Evolutionary conservation across 2,888 invertebrate species (phyloP), one percentile per base, ranked within the genome.

Genomic region (Ichneumoninae sp.): DNA sequence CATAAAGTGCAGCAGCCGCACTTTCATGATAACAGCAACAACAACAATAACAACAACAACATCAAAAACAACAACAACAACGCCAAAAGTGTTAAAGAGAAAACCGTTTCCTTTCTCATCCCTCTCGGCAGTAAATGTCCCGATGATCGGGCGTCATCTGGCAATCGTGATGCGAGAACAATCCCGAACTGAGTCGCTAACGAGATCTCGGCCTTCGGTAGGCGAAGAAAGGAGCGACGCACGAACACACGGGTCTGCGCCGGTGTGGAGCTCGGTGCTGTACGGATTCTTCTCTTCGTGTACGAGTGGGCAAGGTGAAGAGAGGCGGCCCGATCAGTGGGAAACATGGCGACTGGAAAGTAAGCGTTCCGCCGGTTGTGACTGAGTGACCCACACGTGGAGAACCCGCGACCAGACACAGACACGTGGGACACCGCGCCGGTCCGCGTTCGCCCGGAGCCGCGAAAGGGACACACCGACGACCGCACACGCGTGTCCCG

Each of bases 301-400:
- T 36, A 33, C 33, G 22, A 50, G 47, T 19, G 66, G 50, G 71
- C 78, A 73, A 77, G 30, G 60, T 68, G 63, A 60, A 26, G 74
- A 76, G 73, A 81, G 85, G 88, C 86, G 83, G 76, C 30, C 47
- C 52, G 77, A 83, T 81, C 54, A 79, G 54, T 71, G 78, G 87
- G 79, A 84, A 90, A 89, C 73, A 90, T 90, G 91, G 90, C 90
- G 90, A 90, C 88, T 90, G 89, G 90, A 91, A 91, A 91, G 91
- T 91, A 91, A 91, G 87, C 87, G 90, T 71, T 85, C 89, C 81
- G 87, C 87, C 88, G 87, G 88, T 47, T 47, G 44, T 89, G 90
- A 89, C 89, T 89, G 90, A 90, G 89, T 90, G 89, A 89, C 89
- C 89, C 89, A 91, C 86, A 73, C 75, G 68, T 68, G 36, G 54